These are phyloP conservation scores for Corythornis cristatus DNA, from an alignment of 2,113 vertebrate species.

Conservation along the genomic window DNA sequence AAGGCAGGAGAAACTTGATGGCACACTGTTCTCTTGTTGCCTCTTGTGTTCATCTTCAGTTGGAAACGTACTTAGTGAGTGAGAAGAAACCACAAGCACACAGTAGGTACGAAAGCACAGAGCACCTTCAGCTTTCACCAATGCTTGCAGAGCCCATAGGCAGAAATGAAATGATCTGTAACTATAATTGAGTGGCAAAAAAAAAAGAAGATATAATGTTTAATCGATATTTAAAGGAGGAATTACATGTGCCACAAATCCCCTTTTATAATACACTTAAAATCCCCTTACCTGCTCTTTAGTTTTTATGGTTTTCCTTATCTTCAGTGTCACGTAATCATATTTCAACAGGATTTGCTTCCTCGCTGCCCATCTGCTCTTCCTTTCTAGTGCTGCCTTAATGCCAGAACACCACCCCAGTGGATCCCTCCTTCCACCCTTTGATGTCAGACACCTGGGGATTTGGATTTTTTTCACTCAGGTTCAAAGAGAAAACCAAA, in stretches of 20 bases:
- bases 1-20: not conserved
- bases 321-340: constrained; percentile 11
- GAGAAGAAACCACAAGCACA: not conserved
- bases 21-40: not conserved
- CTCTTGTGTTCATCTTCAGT: not conserved
- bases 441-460: not conserved
- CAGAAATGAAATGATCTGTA: not conserved
- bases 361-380: not conserved
- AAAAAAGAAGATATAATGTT: not conserved
- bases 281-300: not conserved
- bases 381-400: not conserved
- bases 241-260: not conserved
- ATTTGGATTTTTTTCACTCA: not conserved
- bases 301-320: constrained; percentile 13
- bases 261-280: constrained; percentile 8
- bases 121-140: not conserved
- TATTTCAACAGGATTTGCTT: constrained; percentile 24
- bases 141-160: not conserved
- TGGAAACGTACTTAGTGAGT: not conserved
- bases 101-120: not conserved
- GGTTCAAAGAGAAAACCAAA: not conserved
- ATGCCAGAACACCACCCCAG: not conserved
- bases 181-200: not conserved
- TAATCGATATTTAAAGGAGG: constrained; percentile 24
- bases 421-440: not conserved